Evolutionary conservation across 2,888 invertebrate genomes (phyloP), one percentile per base, ranked within the genome.

Genomic region (Chrysolina oricalcia): DNA sequence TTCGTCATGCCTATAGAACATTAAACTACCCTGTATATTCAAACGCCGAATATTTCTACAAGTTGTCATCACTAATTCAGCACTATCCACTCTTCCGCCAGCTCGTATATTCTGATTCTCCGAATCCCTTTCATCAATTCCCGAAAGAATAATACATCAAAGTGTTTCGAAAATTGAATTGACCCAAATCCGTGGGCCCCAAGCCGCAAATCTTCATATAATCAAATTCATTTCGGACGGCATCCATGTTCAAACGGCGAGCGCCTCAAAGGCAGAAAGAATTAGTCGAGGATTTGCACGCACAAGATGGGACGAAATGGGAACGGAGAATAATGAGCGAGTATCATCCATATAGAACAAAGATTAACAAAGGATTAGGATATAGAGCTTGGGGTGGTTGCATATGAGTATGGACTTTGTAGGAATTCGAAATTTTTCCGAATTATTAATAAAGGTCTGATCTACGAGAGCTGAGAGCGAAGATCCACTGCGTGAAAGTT

Each of bases 141-240:
- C n/a, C n/a, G 59, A 59, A 59, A 59, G 59, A 59, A 59, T 59
- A 59, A 35, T 35, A 59, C 59, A 59, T 72, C 75, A 68, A 77
- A 75, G 73, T 73, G 75, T 66, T 71, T 67, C 70, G 11, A 48
- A 66, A 76, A 78, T 76, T 74, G 74, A 69, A 72, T 78, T 63
- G 72, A 76, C 72, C 76, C 76, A 76, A 76, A 74, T 78, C 76
- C 76, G 59, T 35, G 9, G 27, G 59, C 27, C 27, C 72, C 70
- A 76, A 74, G 74, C 70, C 72, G 50, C 73, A 72, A 66, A 72
- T 73, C 72, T 70, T 70, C 68, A 72, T 75, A 73, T 78, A 78
- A 75, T 75, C 75, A 71, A 75, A 75, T 75, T 75, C 72, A 70
- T 67, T 72, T 75, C 62, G 65, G 11, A 5, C 68, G 67, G 70